Percentiles rank a stretch among this genome's conserved stretches.
Evolutionary conservation across 2,113 vertebrate genomes (phyloP).

Genomic region (Gadus chalcogrammus): DNA sequence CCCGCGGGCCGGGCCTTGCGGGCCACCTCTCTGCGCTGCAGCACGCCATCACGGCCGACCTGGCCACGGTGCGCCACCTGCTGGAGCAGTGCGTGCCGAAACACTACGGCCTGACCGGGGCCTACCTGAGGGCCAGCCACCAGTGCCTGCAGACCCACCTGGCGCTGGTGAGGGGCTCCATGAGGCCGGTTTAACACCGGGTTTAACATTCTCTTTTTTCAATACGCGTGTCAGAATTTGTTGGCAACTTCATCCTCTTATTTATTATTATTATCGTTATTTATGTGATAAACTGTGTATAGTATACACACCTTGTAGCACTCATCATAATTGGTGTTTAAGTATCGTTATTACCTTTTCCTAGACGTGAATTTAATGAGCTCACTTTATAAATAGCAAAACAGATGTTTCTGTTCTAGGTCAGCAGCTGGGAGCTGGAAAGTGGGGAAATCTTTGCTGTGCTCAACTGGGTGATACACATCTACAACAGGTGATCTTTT

Average conservation of each 20-base stretch:
- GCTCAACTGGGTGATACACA: constrained; percentile 85
- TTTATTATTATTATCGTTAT: too few relatives aligned
- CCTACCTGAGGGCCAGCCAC: constrained; percentile 83
- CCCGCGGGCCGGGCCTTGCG: constrained; percentile 76
- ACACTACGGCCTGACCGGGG: constrained; percentile 79
- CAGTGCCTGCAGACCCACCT: constrained; percentile 77
- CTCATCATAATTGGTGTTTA: too few relatives aligned
- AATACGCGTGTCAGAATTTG: too few relatives aligned
- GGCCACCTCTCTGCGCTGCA: constrained; percentile 82
- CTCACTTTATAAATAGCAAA: background rate
- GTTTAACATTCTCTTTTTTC: too few relatives aligned
- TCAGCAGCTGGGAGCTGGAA: constrained; percentile 84
- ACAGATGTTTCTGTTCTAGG: constrained; percentile 64
- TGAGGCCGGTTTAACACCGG: too few relatives aligned
- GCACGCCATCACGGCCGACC: constrained; percentile 78
- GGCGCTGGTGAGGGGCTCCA: constrained; percentile 67
- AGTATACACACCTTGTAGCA: too few relatives aligned
- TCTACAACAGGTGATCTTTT: constrained; percentile 82
- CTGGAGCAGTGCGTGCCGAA: constrained; percentile 89
- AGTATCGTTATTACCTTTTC: background rate
- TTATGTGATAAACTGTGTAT: too few relatives aligned
- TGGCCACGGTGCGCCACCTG: constrained; percentile 81
- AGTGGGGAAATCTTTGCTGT: constrained; percentile 87
- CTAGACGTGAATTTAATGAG: background rate
- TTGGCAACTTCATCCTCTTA: too few relatives aligned